Base-by-base conservation (phyloP, 1,140 invertebrate species). In the Euschistus heros region DNA sequence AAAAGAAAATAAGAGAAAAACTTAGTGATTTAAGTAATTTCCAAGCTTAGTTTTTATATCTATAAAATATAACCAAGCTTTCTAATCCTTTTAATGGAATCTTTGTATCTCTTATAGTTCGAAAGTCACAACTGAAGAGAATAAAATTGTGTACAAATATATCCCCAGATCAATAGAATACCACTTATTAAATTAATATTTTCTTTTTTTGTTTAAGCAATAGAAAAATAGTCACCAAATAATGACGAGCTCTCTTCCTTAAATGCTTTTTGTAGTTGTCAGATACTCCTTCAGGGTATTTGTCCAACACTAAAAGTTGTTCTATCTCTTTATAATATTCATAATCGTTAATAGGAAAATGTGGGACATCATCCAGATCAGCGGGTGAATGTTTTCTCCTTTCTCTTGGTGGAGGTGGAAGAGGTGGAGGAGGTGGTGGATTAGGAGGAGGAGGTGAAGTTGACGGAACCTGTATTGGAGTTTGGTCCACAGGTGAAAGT, bases 311-410 rank as follows among this genome's bases (percentile, higher is more conserved):
- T 14, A 70, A 55, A 27, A 65, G 67, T 27, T 67, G 62, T 57
- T 66, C 65, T n/a, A 70, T 70, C 42, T 70, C 68, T 47, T 64
- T 54, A 46, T 69, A 70, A 61, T 68, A 70, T 33, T 67, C 63
- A 50, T 59, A 69, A 60, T 66, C 68, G 24, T 69, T 62, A 7
- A 47, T 50, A 17, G 66, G 66, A 27, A 57, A 67, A 13, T 22
- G 47, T 20, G 47, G 47, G 47, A 50, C 47, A 22, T 50, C 22
- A 22, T 50, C n/a, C 5, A 17, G 5, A 22, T 50, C 47, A 50
- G 1, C 6, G 1, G 61, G 17, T 22, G 61, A 62, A 52, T 63
- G 66, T 33, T 42, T 44, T 18, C 18, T 64, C 30, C 54, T 44
- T 18, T 52, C 52, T 17, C 13, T 63, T 7, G 59, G 47, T 14